Percentiles rank a stretch among this genome's conserved stretches.
phyloP scores from a whole-genome alignment of 2,797 vertebrate genomes.

The Hylomyscus alleni region DNA sequence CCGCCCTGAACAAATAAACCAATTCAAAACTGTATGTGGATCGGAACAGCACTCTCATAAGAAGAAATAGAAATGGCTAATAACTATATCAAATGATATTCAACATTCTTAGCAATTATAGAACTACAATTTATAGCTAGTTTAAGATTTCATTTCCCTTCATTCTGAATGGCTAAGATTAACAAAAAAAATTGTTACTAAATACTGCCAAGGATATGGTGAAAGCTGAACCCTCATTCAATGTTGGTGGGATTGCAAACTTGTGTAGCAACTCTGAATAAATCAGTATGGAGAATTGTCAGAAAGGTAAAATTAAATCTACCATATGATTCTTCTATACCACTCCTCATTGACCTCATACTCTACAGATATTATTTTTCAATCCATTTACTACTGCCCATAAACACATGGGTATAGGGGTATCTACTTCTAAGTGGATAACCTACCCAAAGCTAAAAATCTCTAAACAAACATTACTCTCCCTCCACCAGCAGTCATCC shows the following conservation, averaged over 20 bases:
- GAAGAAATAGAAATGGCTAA: background rate
- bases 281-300: too few relatives aligned
- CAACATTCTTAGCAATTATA: background rate
- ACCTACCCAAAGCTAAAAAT: background rate
- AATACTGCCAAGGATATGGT: background rate
- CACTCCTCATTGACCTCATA: background rate
- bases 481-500: too few relatives aligned
- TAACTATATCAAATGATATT: background rate
- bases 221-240: background rate
- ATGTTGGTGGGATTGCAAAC: background rate
- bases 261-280: too few relatives aligned
- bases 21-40: background rate
- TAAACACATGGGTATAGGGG: background rate
- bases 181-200: too few relatives aligned
- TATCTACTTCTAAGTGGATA: background rate
- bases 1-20: background rate
- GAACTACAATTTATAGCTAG: background rate
- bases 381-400: background rate
- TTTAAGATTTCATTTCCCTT: background rate
- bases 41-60: background rate
- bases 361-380: background rate
- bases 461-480: background rate
- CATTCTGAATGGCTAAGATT: background rate
- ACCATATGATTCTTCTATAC: background rate
- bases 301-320: too few relatives aligned